Evolutionary conservation across 2,797 vertebrate species (phyloP).

Genomic region (Myotis planiceps): DNA sequence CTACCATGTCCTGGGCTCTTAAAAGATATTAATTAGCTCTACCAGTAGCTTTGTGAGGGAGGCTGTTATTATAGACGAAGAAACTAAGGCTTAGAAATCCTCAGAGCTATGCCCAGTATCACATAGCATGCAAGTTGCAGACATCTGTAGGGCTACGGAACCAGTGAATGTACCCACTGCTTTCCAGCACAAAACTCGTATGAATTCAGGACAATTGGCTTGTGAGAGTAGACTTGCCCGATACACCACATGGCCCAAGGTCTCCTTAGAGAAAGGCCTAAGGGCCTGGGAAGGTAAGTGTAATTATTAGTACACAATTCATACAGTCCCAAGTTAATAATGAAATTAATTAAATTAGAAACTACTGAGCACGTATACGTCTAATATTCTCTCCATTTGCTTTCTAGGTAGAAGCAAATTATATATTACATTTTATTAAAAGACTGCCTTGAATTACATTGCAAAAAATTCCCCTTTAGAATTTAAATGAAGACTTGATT

Average conservation of each 20-base stretch:
- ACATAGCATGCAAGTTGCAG: neutral
- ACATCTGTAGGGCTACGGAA: neutral
- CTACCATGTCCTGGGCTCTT: neutral
- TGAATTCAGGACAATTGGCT: neutral
- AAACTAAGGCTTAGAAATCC: neutral
- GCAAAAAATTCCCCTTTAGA: neutral
- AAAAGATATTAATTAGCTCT: neutral
- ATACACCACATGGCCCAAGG: neutral
- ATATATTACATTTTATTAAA: neutral
- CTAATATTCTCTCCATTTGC: neutral
- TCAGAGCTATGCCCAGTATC: neutral
- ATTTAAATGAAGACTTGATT: neutral
- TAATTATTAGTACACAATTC: neutral
- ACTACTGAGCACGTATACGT: neutral
- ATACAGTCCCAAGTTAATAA: neutral
- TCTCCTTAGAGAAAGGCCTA: neutral
- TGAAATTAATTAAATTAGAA: neutral
- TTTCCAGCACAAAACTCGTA: neutral
- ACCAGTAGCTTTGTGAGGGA: neutral
- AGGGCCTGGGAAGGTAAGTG: neutral
- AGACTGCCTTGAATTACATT: neutral
- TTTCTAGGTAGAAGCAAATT: neutral
- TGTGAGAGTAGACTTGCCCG: neutral
- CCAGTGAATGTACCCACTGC: accelerated
- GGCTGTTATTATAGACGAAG: neutral